Base-by-base conservation (phyloP, 2,797 vertebrate species). In the Molossus molossus region DNA sequence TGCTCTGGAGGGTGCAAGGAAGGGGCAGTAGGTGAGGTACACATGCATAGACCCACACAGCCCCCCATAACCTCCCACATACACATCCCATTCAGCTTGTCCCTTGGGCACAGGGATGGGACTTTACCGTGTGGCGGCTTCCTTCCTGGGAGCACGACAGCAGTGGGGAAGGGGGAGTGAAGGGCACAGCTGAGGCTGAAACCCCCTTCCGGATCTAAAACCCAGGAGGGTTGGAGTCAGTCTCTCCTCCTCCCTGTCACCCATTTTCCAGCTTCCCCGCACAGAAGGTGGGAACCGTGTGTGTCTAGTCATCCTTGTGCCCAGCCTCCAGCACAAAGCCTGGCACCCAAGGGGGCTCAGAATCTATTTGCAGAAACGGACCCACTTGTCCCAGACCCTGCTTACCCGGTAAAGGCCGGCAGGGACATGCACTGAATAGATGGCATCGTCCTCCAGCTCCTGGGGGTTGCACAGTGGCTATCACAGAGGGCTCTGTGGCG, bases 171-270 rank as follows among this genome's bases (percentile, higher is more conserved):
- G 98, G 98, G 0, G 99, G 99, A 48, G 98, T 98, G 97, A 99
- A 99, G 97, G 99, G 98, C 97, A 98, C 97, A 0, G 98, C 98
- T 80, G 99, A 99, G 70, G 98, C 98, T 7, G 99, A 99, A 0
- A 98, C 98, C 89, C 99, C 99, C 98, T 99, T 99, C 98, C 99
- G 99, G 60, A 99, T 98, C 99, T 99, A 98, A 96, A 98, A 97
- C 70, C 93, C 96, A 97, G 77, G 45, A 53, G 62, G 27, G 23
- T 67, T 77, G 23, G 18, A 79, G 76, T 97, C 76, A 95, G 83
- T 37, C 17, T 58, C n/a, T 33, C 65, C 27, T 53, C 55, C 84
- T 33, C 37, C 45, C n/a, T 14, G 0, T 25, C 20, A 14, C 70
- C 45, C 7, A 0, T 13, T 18, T 21, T 8, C 37, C 2, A 17